Percentiles rank a stretch among this genome's conserved stretches.
These are phyloP conservation scores for Tarsius wallacei DNA, from an alignment of 2,797 vertebrate species.

Conservation along the genomic window DNA sequence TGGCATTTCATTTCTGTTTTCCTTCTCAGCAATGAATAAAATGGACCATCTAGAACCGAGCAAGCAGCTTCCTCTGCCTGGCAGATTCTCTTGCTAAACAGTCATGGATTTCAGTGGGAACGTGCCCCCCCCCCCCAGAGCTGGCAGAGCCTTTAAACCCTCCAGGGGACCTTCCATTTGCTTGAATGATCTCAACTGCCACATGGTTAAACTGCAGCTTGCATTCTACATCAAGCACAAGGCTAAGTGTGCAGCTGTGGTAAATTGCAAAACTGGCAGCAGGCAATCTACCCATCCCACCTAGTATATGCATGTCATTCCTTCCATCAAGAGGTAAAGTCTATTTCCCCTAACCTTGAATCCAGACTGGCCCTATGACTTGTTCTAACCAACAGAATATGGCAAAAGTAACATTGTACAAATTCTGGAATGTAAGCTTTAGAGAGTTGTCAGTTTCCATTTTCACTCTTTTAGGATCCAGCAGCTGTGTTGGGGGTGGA, in stretches of 20 bases:
- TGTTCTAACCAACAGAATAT: not conserved
- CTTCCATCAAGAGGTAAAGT: not conserved
- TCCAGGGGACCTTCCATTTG: fast-evolving
- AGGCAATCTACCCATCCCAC: not conserved
- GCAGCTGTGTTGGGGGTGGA: not conserved
- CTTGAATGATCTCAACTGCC: not conserved
- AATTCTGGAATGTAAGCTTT: not conserved
- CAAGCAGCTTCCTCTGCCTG: not conserved
- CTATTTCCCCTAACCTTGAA: not conserved
- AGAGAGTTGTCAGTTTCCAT: not conserved
- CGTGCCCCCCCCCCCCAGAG: no score
- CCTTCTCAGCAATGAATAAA: conserved; percentile 56
- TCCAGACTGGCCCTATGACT: not conserved
- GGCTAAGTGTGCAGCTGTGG: not conserved
- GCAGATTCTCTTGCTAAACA: not conserved
- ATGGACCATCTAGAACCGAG: not conserved
- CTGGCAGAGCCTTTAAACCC: not conserved
- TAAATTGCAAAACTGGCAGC: not conserved
- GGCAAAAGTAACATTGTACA: not conserved
- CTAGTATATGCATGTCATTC: fast-evolving
- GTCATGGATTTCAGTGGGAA: not conserved
- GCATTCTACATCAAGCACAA: not conserved
- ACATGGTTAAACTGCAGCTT: not conserved
- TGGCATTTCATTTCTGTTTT: conserved; percentile 53
- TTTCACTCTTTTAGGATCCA: not conserved